These are phyloP conservation scores for Parotia lawesii DNA, from an alignment of 2,113 vertebrate genomes.

Conservation along the genomic window DNA sequence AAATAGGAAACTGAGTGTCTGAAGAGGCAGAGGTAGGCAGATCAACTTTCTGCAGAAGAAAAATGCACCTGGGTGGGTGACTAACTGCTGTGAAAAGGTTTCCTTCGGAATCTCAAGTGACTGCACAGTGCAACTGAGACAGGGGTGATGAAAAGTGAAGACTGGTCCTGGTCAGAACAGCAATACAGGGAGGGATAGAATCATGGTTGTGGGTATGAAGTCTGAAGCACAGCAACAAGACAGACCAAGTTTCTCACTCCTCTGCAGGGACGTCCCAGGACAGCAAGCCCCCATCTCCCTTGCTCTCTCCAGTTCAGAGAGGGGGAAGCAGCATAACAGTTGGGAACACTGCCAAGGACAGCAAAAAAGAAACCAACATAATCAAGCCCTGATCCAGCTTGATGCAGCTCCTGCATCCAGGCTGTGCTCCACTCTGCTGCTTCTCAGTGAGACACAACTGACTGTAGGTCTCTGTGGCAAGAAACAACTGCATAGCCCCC, in stretches of 20 bases:
- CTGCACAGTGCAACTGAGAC: background rate
- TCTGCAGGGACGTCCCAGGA: accelerated
- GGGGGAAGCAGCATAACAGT: background rate
- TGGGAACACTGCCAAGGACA: background rate
- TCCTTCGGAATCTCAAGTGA: background rate
- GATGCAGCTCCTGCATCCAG: background rate
- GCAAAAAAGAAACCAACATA: background rate
- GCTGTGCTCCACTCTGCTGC: background rate
- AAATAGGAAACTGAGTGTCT: background rate
- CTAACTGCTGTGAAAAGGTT: background rate
- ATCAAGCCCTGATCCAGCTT: background rate
- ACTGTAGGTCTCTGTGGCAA: background rate
- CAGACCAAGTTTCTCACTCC: background rate
- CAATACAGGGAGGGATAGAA: background rate
- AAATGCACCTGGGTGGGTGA: background rate
- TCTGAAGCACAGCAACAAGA: background rate
- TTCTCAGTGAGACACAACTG: background rate
- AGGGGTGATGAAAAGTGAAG: background rate
- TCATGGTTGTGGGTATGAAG: background rate
- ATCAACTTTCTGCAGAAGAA: background rate
- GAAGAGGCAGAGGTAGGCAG: background rate
- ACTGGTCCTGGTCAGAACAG: background rate
- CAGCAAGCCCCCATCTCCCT: background rate
- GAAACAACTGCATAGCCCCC: background rate
- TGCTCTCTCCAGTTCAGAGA: background rate